Percentiles rank a stretch among this genome's conserved stretches.
Conservation (phyloP, 2,797 vertebrate species). For the Steatocranus sp. region DNA sequence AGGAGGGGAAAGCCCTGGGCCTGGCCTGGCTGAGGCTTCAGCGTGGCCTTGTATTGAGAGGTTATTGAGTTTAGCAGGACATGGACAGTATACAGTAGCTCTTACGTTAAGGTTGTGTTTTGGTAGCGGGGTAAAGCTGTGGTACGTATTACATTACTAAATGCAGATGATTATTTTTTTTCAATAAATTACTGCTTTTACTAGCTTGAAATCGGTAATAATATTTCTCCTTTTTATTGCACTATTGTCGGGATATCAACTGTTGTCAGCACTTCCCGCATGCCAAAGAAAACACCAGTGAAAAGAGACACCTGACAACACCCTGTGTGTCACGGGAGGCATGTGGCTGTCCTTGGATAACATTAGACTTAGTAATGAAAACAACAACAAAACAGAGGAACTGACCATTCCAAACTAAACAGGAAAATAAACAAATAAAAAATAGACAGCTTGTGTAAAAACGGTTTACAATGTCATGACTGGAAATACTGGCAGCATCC, state of each 20-base stretch:
- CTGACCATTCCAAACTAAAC: background rate
- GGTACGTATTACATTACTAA: background rate
- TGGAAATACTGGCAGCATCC: background rate
- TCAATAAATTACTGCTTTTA: background rate
- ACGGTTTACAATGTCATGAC: background rate
- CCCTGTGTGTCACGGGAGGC: background rate
- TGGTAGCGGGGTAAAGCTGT: fast-evolving
- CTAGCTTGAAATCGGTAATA: background rate
- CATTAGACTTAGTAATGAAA: background rate
- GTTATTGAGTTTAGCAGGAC: conserved; percentile 43
- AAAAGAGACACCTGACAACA: conserved; percentile 9
- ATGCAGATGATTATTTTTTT: background rate
- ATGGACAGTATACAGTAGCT: background rate
- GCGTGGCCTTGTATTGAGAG: background rate
- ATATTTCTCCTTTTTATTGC: background rate
- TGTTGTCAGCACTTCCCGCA: background rate
- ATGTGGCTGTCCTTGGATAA: background rate
- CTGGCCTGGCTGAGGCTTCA: background rate
- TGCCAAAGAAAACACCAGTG: background rate
- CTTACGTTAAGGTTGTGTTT: background rate
- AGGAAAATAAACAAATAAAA: background rate
- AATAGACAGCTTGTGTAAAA: background rate
- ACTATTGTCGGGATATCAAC: background rate
- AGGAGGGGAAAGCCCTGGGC: conserved; percentile 64
- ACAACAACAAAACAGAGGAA: background rate